Percentiles rank a stretch among this genome's conserved stretches.
Evolutionary conservation across 2,113 vertebrate genomes (phyloP).

Genomic region (Lophius piscatorius): DNA sequence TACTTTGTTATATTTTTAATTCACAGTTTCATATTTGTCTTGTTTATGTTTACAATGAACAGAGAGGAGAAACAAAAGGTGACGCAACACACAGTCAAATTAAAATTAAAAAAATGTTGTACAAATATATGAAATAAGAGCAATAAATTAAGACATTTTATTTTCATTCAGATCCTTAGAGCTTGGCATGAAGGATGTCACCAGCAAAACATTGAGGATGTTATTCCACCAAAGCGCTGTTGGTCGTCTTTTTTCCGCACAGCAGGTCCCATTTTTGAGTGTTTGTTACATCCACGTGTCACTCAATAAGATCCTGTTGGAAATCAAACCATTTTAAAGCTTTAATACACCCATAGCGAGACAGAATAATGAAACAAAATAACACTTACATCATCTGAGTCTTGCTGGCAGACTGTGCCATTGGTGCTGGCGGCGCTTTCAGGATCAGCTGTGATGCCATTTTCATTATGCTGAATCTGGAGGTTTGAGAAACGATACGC

Average conservation of each 20-base stretch:
- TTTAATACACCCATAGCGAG: no score
- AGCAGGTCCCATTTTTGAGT: neutral
- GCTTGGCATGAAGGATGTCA: neutral
- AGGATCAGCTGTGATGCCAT: constrained; percentile 18
- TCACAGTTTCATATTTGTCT: constrained; percentile 10
- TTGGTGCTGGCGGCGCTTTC: constrained; percentile 68
- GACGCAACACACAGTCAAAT: constrained; percentile 18
- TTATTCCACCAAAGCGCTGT: constrained; percentile 15
- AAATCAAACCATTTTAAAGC: no score
- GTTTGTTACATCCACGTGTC: constrained; percentile 30
- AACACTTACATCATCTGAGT: constrained; percentile 76
- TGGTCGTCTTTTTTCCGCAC: constrained; percentile 15
- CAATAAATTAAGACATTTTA: constrained; percentile 60
- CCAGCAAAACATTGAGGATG: constrained; percentile 1
- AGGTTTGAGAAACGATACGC: constrained; percentile 81
- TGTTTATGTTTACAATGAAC: constrained; percentile 22
- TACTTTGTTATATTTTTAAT: constrained; percentile 1
- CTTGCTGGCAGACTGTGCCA: constrained; percentile 58
- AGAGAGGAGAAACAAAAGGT: constrained; percentile 18
- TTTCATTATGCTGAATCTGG: constrained; percentile 70
- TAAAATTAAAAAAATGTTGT: constrained; percentile 41
- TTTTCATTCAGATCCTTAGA: constrained; percentile 10
- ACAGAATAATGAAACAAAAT: no score
- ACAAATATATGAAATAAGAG: constrained; percentile 29
- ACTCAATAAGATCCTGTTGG: constrained; percentile 76